Evolutionary conservation across 2,888 invertebrate species (phyloP).

Genomic region (Ophonus ardosiacus): DNA sequence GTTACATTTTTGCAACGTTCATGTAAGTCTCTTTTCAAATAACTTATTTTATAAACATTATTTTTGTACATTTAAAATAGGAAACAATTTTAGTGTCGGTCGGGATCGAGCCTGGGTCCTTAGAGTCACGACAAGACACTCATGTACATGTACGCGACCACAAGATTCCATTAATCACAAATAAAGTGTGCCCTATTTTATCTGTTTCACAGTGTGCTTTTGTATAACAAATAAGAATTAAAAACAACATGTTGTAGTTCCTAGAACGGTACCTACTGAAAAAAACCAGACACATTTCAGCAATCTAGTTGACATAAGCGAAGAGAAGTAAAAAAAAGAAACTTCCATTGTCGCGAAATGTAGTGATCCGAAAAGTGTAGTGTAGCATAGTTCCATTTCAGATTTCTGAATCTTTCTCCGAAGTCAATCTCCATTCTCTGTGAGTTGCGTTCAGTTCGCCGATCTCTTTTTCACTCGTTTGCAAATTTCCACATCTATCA

Average conservation of each 20-base stretch:
- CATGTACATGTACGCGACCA: no score
- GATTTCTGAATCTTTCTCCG: slow-evolving; percentile 16
- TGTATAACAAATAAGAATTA: neutral
- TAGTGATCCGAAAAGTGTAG: slow-evolving; percentile 33
- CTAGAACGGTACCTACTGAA: neutral
- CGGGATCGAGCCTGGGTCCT: no score
- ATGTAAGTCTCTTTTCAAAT: no score
- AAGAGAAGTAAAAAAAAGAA: slow-evolving; percentile 16
- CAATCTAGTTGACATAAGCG: slow-evolving; percentile 3
- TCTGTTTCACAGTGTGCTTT: no score
- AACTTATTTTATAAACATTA: no score
- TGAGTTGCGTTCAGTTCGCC: slow-evolving; percentile 24
- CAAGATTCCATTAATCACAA: no score
- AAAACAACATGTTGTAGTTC: neutral
- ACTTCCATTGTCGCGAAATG: slow-evolving; percentile 4
- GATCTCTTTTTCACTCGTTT: slow-evolving; percentile 49
- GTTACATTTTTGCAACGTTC: no score
- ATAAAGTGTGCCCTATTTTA: no score
- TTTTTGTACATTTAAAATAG: no score
- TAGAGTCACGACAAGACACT: no score
- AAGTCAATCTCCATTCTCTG: slow-evolving; percentile 26
- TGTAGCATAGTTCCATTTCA: slow-evolving; percentile 27
- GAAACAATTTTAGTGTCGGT: no score
- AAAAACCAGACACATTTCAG: neutral
- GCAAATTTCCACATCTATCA: slow-evolving; percentile 53